Conservation (phyloP, 2,113 vertebrate species). For the Elgaria multicarinata region DNA sequence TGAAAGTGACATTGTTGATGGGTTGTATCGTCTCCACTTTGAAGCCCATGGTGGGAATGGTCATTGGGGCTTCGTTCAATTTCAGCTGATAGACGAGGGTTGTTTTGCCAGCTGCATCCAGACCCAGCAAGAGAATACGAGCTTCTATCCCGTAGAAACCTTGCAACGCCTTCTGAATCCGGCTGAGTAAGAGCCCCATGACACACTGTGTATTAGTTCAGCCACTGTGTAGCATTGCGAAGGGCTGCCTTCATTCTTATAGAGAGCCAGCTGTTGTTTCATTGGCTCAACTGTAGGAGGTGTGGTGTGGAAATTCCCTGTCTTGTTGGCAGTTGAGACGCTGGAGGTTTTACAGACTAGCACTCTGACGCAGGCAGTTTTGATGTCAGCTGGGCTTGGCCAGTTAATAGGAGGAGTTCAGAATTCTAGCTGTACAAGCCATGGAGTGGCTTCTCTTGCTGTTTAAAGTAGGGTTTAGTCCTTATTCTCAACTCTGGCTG, state of each 20-base stretch:
- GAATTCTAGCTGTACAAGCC: neutral
- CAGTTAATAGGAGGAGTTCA: neutral
- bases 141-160: conserved; percentile 29
- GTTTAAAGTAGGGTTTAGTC: neutral
- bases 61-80: conserved; percentile 21
- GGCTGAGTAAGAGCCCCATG: conserved; percentile 48
- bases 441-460: neutral
- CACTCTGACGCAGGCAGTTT: neutral
- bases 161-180: conserved; percentile 18
- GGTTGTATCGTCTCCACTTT: conserved; percentile 45
- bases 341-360: neutral
- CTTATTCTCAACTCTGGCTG: neutral
- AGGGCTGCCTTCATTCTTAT: neutral
- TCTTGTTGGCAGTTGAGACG: neutral
- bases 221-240: too few relatives aligned
- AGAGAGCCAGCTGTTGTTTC: neutral
- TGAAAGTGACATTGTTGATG: conserved; percentile 43
- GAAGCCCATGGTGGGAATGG: conserved; percentile 55
- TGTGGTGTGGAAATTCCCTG: neutral
- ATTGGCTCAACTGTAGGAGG: conserved; percentile 12
- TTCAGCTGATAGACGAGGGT: conserved; percentile 70
- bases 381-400: neutral
- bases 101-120: conserved; percentile 82
- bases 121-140: conserved; percentile 56
- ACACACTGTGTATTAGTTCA: neutral